Conservation (phyloP, 2,113 vertebrate genomes). For the Poeciliopsis prolifica region DNA sequence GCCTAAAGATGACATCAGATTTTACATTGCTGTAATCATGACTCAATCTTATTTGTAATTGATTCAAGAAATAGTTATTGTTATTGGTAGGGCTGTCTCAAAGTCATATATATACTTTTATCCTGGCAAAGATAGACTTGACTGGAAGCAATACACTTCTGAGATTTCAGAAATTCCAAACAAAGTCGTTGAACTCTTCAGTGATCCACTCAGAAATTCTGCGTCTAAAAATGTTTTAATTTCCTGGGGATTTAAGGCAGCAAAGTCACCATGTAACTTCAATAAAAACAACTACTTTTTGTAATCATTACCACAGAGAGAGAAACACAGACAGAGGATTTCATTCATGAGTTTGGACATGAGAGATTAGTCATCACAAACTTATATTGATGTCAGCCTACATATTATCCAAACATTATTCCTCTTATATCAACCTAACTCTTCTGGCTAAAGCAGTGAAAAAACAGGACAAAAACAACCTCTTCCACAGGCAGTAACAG, state of each 20-base stretch:
- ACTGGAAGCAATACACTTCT: neutral
- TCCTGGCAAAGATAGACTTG: neutral
- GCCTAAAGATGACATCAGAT: neutral
- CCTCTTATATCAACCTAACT: neutral
- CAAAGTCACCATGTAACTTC: neutral
- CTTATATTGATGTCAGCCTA: neutral
- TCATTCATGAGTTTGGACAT: neutral
- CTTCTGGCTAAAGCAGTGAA: neutral
- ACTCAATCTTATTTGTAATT: no score
- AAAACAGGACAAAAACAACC: neutral
- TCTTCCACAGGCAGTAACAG: slow-evolving; percentile 25
- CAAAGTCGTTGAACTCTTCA: neutral
- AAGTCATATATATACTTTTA: neutral
- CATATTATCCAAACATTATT: neutral
- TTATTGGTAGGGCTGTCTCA: neutral
- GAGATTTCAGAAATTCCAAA: slow-evolving; percentile 5
- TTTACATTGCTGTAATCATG: no score
- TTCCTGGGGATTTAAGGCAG: slow-evolving; percentile 3
- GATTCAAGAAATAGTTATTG: neutral
- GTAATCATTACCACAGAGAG: neutral
- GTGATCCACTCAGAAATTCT: slow-evolving; percentile 6
- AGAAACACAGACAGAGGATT: neutral
- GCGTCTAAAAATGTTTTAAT: slow-evolving; percentile 3
- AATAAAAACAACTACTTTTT: slow-evolving; percentile 1
- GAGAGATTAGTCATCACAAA: neutral